Base-by-base conservation (phyloP, 2,797 vertebrate species). In the Selene dorsalis region DNA sequence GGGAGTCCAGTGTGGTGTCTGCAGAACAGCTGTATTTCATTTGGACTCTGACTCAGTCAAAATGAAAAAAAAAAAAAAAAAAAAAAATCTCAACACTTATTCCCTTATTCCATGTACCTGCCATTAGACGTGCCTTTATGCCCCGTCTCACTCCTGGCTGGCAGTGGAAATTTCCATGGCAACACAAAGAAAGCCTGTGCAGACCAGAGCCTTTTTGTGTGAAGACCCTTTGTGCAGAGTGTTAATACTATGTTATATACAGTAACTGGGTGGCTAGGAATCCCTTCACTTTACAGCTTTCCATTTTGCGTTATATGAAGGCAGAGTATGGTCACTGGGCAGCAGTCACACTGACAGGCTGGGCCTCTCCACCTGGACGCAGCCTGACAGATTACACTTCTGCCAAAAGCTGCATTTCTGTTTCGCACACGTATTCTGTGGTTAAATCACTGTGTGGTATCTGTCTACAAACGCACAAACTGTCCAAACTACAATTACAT, bases 141-240 rank as follows among this genome's bases (percentile, higher is more conserved):
- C 64, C 74, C 73, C 53, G 69, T 84, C 88, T 90, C 84, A 71
- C 84, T 85, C 53, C 75, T 47, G 60, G 55, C 58, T 75, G 73
- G 83, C 83, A 84, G 81, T 94, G 94, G 93, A 94, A 95, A 93
- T 91, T 93, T 94, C 93, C 89, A 92, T 84, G 74, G 87, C 77
- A 91, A 92, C 91, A 94, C 89, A 94, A 92, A 92, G 80, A 90
- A 57, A 84, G 81, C 72, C 81, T 93, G 84, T 92, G 70, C 78
- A 84, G 87, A 73, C 52, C 22, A 22, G 56, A 87, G 86, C 52
- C 74, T 86, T 86, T 91, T 82, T 87, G 88, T 90, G 87, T 91
- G 83, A 81, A 88, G 85, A 73, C 63, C 53, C 77, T 89, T 90
- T 86, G 84, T 90, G 75, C 69, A n/a, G 32, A 65, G 79, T 90